Base-by-base conservation (phyloP, 2,113 vertebrate genomes). In the Hippopotamus amphibius region DNA sequence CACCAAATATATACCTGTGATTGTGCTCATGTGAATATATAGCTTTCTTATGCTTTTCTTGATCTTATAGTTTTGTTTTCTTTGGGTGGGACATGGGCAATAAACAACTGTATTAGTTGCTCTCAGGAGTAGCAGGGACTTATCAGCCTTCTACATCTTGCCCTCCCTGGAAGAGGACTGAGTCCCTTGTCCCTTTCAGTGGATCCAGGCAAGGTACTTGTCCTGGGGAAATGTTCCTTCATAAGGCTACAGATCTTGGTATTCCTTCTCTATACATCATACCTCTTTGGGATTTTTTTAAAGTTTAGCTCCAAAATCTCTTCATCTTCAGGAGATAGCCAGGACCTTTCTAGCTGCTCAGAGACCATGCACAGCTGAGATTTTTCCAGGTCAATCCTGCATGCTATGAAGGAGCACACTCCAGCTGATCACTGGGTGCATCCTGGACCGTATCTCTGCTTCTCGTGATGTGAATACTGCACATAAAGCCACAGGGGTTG, bases 41-140 rank as follows among this genome's bases (percentile, higher is more conserved):
- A 66, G 69, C 57, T 90, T 94, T 48, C 87, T 93, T 81, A 81
- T 71, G 19, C 68, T 90, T 96, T 84, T 66, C n/a, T 88, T 96
- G 17, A 91, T 72, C 71, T 88, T 55, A 69, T 80, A 90, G 77
- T 84, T 96, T 55, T 92, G 65, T 69, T 95, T 86, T 71, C 22
- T 93, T 76, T 90, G 26, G 14, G 28, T 33, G 41, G 7, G 15
- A 53, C 15, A 33, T n/a, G 14, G 74, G 30, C 59, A 86, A 85
- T 76, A 90, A 95, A 28, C 22, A 91, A 68, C 15, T 74, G 15
- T 57, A 87, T 92, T 72, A 59, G 43, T 48, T 65, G 30, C n/a
- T 71, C 22, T 95, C 28, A 69, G 46, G n/a, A 80, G 26, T 21
- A 57, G 30, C 13, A 65, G 76, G n/a, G 46, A 43, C 55, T 63